Evolutionary conservation across 2,797 vertebrate species (phyloP), one percentile per base, ranked within the genome.

Genomic region (Semaprochilodus insignis): DNA sequence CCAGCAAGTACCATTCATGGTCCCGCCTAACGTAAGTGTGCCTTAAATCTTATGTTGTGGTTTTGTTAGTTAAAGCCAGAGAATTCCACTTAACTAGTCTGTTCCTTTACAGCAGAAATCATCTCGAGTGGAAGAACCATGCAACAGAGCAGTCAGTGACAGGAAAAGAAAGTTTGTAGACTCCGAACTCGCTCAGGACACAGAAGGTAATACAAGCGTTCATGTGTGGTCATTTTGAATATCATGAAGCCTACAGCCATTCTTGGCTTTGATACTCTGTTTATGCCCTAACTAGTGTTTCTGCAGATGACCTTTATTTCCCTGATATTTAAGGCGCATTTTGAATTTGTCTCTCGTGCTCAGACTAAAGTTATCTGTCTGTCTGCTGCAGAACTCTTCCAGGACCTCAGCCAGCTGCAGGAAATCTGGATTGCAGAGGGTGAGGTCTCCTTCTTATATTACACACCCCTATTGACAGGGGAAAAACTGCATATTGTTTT

Each of bases 381-480:
- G 10, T 51, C 65, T 69, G 8, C 21, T 92, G 55, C 91, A 99
- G 97, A 99, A 90, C 95, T 99, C 87, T 99, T 99, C 92, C 97
- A 99, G 91, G 97, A 99, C 93, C 97, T 99, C 90, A 98, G 97
- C 92, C 97, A 97, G 90, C 95, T 99, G 80, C 97, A 99, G 85
- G 97, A 99, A 93, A 97, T 98, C 94, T 99, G 97, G 97, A 96
- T 99, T 83, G 97, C 97, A 87, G 97, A 98, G 96, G 97, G 97
- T 96, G 93, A 96, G 95, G 91, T 34, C 80, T 88, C 83, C 89
- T 79, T 90, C 79, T 79, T 75, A 6, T 81, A 2, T 55, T 74
- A 48, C 40, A 76, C 57, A 62, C 2, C 40, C 8, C 44, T 31
- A 27, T 14, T 21, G 57, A 54, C n/a, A 62, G 25, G 55, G 36